Base-by-base conservation (phyloP, 2,888 invertebrate species). In the Synanthedon myopaeformis region DNA sequence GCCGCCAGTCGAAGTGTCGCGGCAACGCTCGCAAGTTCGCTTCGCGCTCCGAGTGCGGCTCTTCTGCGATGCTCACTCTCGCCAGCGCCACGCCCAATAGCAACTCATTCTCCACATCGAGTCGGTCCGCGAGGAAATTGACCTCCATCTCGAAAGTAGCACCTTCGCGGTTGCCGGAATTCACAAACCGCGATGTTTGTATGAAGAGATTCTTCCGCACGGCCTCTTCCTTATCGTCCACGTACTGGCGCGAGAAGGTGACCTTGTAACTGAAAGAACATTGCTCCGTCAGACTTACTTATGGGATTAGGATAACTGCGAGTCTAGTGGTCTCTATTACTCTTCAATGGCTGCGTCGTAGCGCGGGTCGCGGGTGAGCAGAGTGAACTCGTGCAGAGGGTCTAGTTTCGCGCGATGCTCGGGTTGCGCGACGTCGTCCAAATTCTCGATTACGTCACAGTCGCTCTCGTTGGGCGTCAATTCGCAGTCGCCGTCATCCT, bases 321-420 rank as follows among this genome's bases (percentile, higher is more conserved):
- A 8, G n/a, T 45, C 48, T 10, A 45, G 48, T 4, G 14, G n/a
- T 45, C n/a, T 8, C 6, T 45, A 35, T 35, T 35, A 35, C 35
- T 35, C 35, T 35, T 35, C 35, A 8, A 45, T 13, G 14, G 14
- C 45, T 1, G 51, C 55, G 56, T 78, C 76, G 62, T 82, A 66
- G 12, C 71, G 62, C 4, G 65, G 64, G 62, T 81, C 79, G 0
- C 82, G 72, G 10, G 56, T 58, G 11, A 72, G 65, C 64, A 74
- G 54, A 3, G 76, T 73, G 67, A 76, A 85, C 68, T 86, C 85
- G 1, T 74, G 70, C 53, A 85, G 67, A 2, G 85, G 85, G 53
- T 84, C 80, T n/a, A 82, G 73, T 6, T 66, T 69, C 11, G 72
- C 68, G 14, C 60, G 54, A 51, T 70, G 61, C 41, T 68, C 64